phyloP scores from a whole-genome alignment of 2,797 vertebrate species.

The Acrossocheilus fasciatus region DNA sequence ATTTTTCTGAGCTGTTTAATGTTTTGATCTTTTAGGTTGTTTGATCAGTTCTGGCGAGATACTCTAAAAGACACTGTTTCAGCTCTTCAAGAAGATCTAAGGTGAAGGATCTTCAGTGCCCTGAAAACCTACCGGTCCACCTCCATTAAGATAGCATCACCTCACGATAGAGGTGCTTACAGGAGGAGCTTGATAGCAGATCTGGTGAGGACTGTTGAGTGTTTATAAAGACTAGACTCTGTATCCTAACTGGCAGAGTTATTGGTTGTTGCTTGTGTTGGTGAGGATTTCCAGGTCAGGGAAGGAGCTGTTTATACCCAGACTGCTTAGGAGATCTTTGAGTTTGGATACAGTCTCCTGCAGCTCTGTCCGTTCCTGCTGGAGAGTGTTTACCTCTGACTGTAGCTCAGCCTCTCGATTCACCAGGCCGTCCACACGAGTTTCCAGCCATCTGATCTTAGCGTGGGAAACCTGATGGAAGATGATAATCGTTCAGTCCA shows the following conservation, averaged over 20 bases:
- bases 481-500: not conserved
- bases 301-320: conserved; percentile 55
- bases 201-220: not conserved
- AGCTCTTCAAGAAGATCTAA: not conserved
- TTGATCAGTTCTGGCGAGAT: not conserved
- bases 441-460: conserved; percentile 83
- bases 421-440: conserved; percentile 83
- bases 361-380: conserved; percentile 85
- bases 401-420: conserved; percentile 75
- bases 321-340: conserved; percentile 63
- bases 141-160: not conserved
- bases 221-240: not conserved
- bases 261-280: conserved; percentile 5
- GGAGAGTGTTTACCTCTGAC: conserved; percentile 80
- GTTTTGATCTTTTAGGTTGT: conserved; percentile 33
- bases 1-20: conserved; percentile 4
- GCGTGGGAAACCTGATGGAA: conserved; percentile 84
- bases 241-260: not conserved
- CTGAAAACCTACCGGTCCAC: not conserved
- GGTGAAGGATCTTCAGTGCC: not conserved
- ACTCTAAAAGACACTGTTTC: not conserved
- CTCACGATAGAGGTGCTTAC: not conserved
- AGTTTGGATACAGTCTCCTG: conserved; percentile 79
- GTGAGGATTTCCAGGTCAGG: conserved; percentile 5
- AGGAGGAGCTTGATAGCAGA: conserved; percentile 1